These are phyloP conservation scores for Mylabris sibirica DNA, from an alignment of 2,888 invertebrate genomes.

Conservation along the genomic window DNA sequence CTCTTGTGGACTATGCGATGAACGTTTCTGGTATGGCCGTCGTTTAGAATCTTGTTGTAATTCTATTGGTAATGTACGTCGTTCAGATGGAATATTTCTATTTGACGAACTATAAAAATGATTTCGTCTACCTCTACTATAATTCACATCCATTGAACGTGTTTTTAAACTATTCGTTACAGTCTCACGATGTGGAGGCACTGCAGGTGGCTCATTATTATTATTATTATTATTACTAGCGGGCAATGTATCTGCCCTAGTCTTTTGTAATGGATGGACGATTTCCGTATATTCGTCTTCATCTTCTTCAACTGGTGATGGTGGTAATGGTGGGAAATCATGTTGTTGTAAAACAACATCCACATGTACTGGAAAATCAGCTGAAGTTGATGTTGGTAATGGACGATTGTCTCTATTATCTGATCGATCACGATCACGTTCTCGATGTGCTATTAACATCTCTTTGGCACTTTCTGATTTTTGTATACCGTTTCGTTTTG, in stretches of 20 bases:
- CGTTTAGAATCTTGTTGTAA: conserved; percentile 64
- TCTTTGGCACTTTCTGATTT: conserved; percentile 80
- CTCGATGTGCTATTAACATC: conserved; percentile 68
- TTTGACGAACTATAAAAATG: conserved; percentile 63
- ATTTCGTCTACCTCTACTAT: conserved; percentile 61
- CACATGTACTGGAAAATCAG: conserved; percentile 70
- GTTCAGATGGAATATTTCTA: conserved; percentile 69
- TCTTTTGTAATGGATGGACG: conserved; percentile 63
- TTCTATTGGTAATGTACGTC: conserved; percentile 78
- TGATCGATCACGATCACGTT: conserved; percentile 54
- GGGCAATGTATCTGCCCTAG: conserved; percentile 66
- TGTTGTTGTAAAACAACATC: conserved; percentile 75
- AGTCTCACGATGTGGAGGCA: conserved; percentile 75
- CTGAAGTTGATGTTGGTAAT: conserved; percentile 59
- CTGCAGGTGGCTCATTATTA: conserved; percentile 71
- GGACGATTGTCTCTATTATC: conserved; percentile 42
- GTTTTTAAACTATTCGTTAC: conserved; percentile 78
- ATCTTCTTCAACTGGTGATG: conserved; percentile 83
- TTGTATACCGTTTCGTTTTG: conserved; percentile 72
- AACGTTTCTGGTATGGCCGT: conserved; percentile 58
- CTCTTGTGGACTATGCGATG: conserved; percentile 67
- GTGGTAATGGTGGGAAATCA: conserved; percentile 81
- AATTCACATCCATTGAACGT: conserved; percentile 85
- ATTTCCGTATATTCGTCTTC: conserved; percentile 79
- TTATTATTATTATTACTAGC: no score